phyloP scores from a whole-genome alignment of 2,797 vertebrate genomes.

The Coregonus ussuriensis region DNA sequence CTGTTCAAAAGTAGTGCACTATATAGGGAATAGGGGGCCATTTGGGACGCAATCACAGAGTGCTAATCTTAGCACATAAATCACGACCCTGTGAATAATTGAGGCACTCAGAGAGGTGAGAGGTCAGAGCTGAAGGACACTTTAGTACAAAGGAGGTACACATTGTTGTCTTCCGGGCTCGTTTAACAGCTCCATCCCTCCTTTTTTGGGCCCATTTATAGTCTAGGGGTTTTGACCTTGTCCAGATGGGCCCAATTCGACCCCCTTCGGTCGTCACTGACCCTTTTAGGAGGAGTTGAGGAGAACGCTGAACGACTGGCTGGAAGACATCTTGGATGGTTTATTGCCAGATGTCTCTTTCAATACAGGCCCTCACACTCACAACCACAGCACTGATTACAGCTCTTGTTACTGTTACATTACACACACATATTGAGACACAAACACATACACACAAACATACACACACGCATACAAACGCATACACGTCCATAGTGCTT shows the following conservation, averaged over 20 bases:
- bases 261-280: conserved; percentile 18
- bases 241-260: conserved; percentile 59
- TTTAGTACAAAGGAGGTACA: conserved; percentile 49
- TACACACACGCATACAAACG: conserved; percentile 11
- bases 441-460: conserved; percentile 31
- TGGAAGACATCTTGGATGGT: conserved; percentile 67
- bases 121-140: conserved; percentile 54
- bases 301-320: conserved; percentile 50
- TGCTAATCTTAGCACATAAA: conserved; percentile 59
- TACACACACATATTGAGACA: conserved; percentile 13
- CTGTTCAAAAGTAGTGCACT: background rate
- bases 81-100: conserved; percentile 58
- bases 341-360: conserved; percentile 72
- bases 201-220: conserved; percentile 39
- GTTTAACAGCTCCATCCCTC: conserved; percentile 15
- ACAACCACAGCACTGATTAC: conserved; percentile 53
- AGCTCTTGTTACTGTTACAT: conserved; percentile 49
- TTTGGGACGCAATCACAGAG: background rate
- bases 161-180: conserved; percentile 14
- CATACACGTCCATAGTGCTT: conserved; percentile 21
- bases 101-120: conserved; percentile 59
- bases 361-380: conserved; percentile 45
- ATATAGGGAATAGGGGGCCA: background rate
- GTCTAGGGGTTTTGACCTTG: conserved; percentile 55
- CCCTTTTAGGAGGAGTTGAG: conserved; percentile 17